Base-by-base conservation (phyloP, 2,888 invertebrate genomes). In the Apotomis turbidana region DNA sequence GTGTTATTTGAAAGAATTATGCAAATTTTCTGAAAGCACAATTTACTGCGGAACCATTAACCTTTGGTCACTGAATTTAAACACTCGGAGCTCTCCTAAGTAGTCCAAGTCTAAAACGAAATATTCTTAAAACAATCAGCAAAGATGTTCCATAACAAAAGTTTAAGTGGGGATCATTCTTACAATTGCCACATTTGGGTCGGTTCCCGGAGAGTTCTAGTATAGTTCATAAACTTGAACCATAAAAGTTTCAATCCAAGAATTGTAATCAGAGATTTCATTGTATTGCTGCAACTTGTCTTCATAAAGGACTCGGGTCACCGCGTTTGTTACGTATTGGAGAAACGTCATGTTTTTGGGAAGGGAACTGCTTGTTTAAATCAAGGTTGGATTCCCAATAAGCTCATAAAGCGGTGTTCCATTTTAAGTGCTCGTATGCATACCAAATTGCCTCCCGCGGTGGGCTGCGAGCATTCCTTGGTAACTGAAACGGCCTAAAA, bases 401-500 rank as follows among this genome's bases (percentile, higher is more conserved):
- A 51, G 55, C 67, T 38, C 66, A 61, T 71, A 60, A 57, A 71
- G 63, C 63, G 63, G 54, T 66, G 60, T 71, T 52, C 64, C 59
- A 54, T 66, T 64, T 46, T 66, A 71, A 2, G 51, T 61, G 61
- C 60, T 57, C 49, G 55, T 57, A 62, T 68, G 71, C 62, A 51
- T 68, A 71, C 68, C 15, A 61, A 61, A 71, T 71, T 71, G 57
- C 57, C 57, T 67, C 54, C 49, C 49, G 71, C 51, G 67, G 61
- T 62, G 38, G 38, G 51, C 61, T 68, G 49, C 67, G 60, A 68
- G 67, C 67, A 71, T 71, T 58, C 60, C 62, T 68, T 68, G 68
- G 68, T 71, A 58, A 71, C 57, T 57, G 61, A 71, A 72, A 72
- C 62, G 72, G 72, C 72, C 72, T 72, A 72, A 71, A 68, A 63